A percentile compares a stretch with the other conserved stretches of the same genome.
Conservation (phyloP, 2,113 vertebrate genomes). For the Pyrgilauda ruficollis region DNA sequence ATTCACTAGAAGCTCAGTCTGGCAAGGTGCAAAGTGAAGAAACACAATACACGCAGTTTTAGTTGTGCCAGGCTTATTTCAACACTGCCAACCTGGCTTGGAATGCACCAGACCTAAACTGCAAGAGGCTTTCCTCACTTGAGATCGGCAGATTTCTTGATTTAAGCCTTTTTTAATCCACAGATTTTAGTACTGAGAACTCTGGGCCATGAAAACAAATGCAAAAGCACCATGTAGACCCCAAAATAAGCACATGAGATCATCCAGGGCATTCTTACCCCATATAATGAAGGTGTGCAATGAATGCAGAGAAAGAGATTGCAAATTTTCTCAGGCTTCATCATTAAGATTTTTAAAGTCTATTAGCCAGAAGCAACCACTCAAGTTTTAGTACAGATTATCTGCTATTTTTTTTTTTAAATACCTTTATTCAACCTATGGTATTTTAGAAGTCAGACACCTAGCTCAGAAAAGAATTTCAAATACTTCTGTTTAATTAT, state of each 20-base stretch:
- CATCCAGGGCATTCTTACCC: background rate
- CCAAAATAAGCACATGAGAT: background rate
- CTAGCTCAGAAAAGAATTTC: background rate
- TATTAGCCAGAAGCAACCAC: background rate
- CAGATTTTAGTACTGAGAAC: background rate
- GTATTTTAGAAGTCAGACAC: background rate
- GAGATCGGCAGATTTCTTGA: background rate
- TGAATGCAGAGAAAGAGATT: background rate
- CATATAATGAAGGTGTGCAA: background rate
- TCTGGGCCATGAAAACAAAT: background rate
- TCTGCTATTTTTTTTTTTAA: background rate
- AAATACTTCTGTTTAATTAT: background rate
- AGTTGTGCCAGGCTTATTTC: background rate
- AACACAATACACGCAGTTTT: background rate
- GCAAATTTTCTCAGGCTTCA: background rate
- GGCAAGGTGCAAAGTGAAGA: background rate
- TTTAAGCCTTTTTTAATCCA: background rate
- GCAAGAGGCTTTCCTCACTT: background rate
- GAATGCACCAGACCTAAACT: background rate
- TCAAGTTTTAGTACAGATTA: background rate
- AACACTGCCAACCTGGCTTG: background rate
- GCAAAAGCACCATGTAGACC: background rate
- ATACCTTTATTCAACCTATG: background rate
- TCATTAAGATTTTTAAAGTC: background rate
- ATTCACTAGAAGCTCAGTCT: background rate